Evolutionary conservation across 1,140 invertebrate genomes (phyloP).

Genomic region (Hydropsyche tenuis): DNA sequence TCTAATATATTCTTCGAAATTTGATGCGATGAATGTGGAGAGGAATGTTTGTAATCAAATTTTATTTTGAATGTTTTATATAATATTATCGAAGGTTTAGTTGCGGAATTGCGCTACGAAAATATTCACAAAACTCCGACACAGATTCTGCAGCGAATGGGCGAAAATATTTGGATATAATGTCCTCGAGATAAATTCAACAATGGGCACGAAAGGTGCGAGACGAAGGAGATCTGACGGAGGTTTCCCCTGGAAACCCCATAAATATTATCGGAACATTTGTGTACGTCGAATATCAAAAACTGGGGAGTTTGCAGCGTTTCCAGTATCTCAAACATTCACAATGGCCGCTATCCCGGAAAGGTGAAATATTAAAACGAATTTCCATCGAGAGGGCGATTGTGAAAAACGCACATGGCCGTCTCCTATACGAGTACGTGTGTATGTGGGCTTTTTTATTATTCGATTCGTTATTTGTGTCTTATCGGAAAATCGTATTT

Average conservation of each 20-base stretch:
- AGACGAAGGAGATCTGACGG: no score
- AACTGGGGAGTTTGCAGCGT: background rate
- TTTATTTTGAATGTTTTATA: no score
- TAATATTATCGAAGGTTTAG: no score
- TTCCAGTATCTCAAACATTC: constrained; percentile 28
- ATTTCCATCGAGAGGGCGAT: constrained; percentile 14
- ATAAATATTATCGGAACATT: constrained; percentile 26
- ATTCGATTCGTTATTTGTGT: background rate
- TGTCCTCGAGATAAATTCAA: constrained; percentile 24
- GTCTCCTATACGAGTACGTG: no score
- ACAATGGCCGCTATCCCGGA: background rate
- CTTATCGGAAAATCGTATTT: no score
- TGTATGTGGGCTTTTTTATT: background rate
- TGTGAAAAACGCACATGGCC: background rate
- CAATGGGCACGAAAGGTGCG: constrained; percentile 1
- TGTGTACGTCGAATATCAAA: constrained; percentile 19
- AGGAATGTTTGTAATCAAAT: no score
- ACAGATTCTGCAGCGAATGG: background rate
- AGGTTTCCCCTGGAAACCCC: background rate
- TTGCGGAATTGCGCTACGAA: no score
- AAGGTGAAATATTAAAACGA: constrained; percentile 23
- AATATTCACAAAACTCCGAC: no score
- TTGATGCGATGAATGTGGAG: no score
- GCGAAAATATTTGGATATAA: background rate
- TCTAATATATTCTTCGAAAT: no score